Evolutionary conservation across 2,113 vertebrate species (phyloP).

Genomic region (Nymphicus hollandicus): DNA sequence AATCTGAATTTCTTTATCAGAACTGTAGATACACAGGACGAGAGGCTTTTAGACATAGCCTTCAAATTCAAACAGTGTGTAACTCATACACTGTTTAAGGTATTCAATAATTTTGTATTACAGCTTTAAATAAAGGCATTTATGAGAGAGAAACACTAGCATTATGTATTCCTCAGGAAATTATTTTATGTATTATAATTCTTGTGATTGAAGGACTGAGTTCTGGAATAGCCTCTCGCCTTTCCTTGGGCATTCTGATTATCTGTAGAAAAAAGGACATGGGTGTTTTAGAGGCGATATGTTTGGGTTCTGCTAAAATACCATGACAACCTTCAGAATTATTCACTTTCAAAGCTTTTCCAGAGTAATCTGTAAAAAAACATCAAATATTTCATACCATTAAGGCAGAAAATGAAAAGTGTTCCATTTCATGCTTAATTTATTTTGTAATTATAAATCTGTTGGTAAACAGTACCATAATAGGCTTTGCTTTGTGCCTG

Average conservation of each 20-base stretch:
- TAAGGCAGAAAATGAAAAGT: conserved; percentile 69
- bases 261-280: background rate
- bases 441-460: conserved; percentile 80
- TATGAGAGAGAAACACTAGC: background rate
- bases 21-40: background rate
- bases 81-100: background rate
- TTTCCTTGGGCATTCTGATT: background rate
- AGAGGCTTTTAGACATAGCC: background rate
- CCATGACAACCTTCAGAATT: conserved; percentile 9
- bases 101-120: background rate
- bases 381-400: conserved; percentile 66
- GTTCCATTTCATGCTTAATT: conserved; percentile 81
- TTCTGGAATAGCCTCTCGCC: background rate
- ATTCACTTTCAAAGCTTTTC: conserved; percentile 52
- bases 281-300: background rate
- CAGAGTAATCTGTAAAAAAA: conserved; percentile 67
- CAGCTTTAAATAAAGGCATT: background rate
- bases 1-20: background rate
- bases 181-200: background rate
- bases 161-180: background rate
- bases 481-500: conserved; percentile 69
- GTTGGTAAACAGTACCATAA: conserved; percentile 77
- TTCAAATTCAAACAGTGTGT: background rate
- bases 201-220: background rate
- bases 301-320: background rate